These are phyloP conservation scores for Microtus pennsylvanicus DNA, from an alignment of 2,113 vertebrate genomes.

Conservation along the genomic window DNA sequence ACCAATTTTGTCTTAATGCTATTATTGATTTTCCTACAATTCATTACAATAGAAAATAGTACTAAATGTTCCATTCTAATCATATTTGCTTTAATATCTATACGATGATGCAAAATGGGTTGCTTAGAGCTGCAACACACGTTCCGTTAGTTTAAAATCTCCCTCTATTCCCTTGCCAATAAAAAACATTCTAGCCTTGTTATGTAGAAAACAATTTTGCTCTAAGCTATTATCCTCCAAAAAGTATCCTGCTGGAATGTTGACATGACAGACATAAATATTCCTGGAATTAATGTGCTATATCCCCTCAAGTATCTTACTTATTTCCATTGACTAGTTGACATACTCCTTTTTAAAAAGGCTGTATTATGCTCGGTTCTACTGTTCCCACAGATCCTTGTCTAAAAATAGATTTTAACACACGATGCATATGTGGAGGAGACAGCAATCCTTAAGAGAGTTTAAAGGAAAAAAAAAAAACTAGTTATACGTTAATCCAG, in stretches of 20 bases:
- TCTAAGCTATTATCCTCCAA: constrained; percentile 54
- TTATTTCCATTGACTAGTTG: constrained; percentile 45
- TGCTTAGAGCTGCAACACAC: constrained; percentile 47
- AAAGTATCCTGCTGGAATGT: constrained; percentile 55
- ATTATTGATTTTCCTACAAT: constrained; percentile 84
- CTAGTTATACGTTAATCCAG: neutral
- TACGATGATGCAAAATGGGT: constrained; percentile 59
- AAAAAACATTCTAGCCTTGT: constrained; percentile 41
- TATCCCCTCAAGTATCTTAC: constrained; percentile 18
- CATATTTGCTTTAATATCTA: constrained; percentile 72
- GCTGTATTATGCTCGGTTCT: neutral
- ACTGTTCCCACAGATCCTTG: neutral
- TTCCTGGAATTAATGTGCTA: constrained; percentile 40
- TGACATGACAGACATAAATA: constrained; percentile 48
- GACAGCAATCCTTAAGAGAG: neutral
- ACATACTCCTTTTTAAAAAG: neutral
- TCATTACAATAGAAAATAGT: constrained; percentile 73
- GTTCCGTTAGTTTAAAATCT: constrained; percentile 55
- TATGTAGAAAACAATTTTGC: constrained; percentile 49
- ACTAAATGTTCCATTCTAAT: constrained; percentile 66
- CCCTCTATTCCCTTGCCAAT: constrained; percentile 64
- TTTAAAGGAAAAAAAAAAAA: neutral
- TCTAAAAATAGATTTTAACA: constrained; percentile 47
- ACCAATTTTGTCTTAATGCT: constrained; percentile 80
- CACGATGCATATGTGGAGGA: neutral